These are phyloP conservation scores for Sphaerophoria rueppellii DNA, from an alignment of 2,888 invertebrate species.

Conservation along the genomic window DNA sequence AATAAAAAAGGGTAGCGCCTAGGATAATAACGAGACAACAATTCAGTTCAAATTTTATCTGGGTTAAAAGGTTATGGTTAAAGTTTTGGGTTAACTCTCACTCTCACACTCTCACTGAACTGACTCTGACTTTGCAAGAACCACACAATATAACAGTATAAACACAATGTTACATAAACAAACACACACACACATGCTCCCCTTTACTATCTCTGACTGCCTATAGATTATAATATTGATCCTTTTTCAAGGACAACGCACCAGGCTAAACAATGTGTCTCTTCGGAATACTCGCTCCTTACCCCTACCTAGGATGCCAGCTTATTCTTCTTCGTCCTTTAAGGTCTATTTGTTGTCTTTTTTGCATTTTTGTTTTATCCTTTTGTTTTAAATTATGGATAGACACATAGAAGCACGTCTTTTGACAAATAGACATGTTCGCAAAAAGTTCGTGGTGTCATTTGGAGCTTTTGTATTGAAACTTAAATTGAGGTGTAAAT, in stretches of 20 bases:
- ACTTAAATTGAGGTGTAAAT: slow-evolving; percentile 55
- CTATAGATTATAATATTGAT: slow-evolving; percentile 42
- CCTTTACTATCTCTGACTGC: slow-evolving; percentile 38
- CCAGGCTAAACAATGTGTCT: slow-evolving; percentile 32
- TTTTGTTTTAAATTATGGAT: background rate
- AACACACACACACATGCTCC: slow-evolving; percentile 36
- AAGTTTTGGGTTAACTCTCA: slow-evolving; percentile 55
- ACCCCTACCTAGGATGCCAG: background rate
- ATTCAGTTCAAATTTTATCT: slow-evolving; percentile 34
- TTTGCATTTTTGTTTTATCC: background rate
- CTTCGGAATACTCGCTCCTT: background rate
- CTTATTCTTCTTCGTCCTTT: background rate
- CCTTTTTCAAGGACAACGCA: slow-evolving; percentile 53
- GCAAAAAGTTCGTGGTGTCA: background rate
- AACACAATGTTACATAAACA: background rate
- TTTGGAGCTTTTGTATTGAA: slow-evolving; percentile 24
- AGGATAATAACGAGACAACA: slow-evolving; percentile 36
- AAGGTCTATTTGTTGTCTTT: background rate
- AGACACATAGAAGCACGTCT: background rate
- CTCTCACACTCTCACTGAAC: background rate
- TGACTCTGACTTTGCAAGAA: background rate
- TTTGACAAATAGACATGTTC: slow-evolving; percentile 6
- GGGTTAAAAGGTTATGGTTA: slow-evolving; percentile 48
- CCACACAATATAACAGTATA: background rate
- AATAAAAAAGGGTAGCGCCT: slow-evolving; percentile 22